Conservation (phyloP, 2,888 invertebrate genomes). For the Iphiclides podalirius region DNA sequence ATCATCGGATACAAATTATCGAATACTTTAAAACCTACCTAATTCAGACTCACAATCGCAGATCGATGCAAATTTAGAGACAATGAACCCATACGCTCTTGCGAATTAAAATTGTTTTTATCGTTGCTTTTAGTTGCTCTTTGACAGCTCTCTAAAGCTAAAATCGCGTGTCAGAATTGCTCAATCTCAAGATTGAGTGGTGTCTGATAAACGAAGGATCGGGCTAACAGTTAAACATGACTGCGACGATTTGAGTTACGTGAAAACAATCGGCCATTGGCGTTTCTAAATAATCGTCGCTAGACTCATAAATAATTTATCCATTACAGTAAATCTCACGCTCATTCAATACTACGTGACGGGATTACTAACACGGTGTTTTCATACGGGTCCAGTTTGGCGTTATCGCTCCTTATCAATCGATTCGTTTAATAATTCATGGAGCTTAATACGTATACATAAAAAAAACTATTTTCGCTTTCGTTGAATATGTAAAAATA, state of each 20-base stretch:
- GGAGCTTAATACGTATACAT: no score
- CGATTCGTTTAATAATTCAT: conserved; percentile 1
- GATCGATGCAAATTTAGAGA: no score
- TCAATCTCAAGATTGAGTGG: neutral
- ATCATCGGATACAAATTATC: no score
- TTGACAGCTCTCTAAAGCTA: no score
- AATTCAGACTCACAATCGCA: no score
- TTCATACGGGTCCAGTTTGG: conserved; percentile 9
- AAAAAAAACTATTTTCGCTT: neutral
- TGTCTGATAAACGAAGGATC: neutral
- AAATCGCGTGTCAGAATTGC: no score
- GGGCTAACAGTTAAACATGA: neutral
- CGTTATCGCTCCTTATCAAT: conserved; percentile 1
- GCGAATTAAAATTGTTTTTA: no score
- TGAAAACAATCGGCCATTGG: conserved; percentile 1
- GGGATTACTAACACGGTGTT: conserved; percentile 7
- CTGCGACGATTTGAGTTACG: neutral
- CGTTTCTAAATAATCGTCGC: conserved; percentile 13
- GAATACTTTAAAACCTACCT: no score
- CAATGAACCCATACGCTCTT: no score
- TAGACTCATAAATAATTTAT: conserved; percentile 16
- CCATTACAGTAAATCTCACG: conserved; percentile 18
- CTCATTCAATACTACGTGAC: conserved; percentile 12
- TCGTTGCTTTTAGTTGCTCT: no score
- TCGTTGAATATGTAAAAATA: neutral